Conservation (phyloP, 2,113 vertebrate species). For the Sarotherodon lohbergeri region DNA sequence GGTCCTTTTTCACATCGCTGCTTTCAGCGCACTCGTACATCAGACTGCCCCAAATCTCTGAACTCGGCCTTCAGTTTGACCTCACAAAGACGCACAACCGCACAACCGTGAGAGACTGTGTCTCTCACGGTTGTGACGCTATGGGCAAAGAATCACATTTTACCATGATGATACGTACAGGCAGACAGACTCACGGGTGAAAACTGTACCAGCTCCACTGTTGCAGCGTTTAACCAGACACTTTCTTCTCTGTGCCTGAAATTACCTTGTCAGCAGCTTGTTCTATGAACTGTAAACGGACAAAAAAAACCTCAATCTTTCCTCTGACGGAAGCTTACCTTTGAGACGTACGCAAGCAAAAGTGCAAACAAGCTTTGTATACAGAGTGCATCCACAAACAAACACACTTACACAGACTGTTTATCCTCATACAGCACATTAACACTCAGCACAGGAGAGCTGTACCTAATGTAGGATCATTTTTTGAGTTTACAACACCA, state of each 20-base stretch:
- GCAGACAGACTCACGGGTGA: background rate
- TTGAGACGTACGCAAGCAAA: slow-evolving; percentile 18
- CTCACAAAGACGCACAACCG: background rate
- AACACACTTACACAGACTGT: background rate
- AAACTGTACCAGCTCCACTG: background rate
- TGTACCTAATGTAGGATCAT: background rate
- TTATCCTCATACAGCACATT: background rate
- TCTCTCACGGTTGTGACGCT: background rate
- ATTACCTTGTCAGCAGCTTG: slow-evolving; percentile 57
- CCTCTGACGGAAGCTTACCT: slow-evolving; percentile 60
- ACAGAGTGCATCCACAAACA: background rate
- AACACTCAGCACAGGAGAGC: background rate
- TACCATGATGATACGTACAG: background rate
- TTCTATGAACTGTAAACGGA: slow-evolving; percentile 55
- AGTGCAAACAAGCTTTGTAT: slow-evolving; percentile 19
- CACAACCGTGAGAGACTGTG: background rate
- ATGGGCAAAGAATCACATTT: background rate
- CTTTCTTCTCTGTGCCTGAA: background rate
- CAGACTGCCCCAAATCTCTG: background rate
- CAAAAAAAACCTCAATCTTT: slow-evolving; percentile 48
- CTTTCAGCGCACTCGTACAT: background rate
- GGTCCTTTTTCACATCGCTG: background rate
- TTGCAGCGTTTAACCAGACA: background rate
- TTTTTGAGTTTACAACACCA: background rate
- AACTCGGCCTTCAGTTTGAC: background rate